These are phyloP conservation scores for Neoascia interrupta DNA, from an alignment of 2,888 invertebrate species.

Conservation along the genomic window DNA sequence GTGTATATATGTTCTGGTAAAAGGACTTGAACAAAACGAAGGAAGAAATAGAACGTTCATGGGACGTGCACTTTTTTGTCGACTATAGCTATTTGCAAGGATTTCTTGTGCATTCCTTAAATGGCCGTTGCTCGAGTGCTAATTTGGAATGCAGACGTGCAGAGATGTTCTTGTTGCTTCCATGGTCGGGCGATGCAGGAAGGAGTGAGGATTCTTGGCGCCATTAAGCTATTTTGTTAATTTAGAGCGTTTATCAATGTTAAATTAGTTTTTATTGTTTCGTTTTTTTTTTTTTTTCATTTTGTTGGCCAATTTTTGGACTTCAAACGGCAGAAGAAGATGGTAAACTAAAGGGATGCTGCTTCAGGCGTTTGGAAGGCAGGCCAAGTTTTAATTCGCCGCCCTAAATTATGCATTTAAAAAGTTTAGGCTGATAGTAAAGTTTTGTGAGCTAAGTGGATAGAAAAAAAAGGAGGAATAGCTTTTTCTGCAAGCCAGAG, in stretches of 20 bases:
- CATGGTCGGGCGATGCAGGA: neutral
- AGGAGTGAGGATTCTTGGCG: conserved; percentile 56
- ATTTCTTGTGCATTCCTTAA: conserved; percentile 30
- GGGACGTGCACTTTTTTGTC: conserved; percentile 12
- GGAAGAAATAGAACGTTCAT: conserved; percentile 40
- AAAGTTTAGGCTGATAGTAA: conserved; percentile 17
- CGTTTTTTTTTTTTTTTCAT: neutral
- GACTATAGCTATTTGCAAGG: conserved; percentile 12
- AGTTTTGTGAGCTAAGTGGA: neutral
- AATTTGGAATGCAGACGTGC: conserved; percentile 58
- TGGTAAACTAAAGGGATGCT: no score
- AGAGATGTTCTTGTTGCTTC: conserved; percentile 33
- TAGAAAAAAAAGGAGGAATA: no score
- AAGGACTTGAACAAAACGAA: conserved; percentile 12
- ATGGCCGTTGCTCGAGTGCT: conserved; percentile 52
- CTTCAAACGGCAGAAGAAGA: neutral
- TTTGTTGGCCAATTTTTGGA: neutral
- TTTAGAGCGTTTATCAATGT: conserved; percentile 65
- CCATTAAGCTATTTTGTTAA: conserved; percentile 69
- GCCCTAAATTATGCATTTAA: conserved; percentile 33
- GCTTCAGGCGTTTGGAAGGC: conserved; percentile 2
- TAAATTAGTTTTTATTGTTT: conserved; percentile 60
- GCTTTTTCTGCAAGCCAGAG: no score
- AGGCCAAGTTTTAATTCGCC: conserved; percentile 41
- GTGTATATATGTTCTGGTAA: neutral